A percentile compares a stretch with the other conserved stretches of the same genome.
Evolutionary conservation across 92 coral and sea anemone genomes (phyloP).

Genomic region (Desmophyllum pertusum): DNA sequence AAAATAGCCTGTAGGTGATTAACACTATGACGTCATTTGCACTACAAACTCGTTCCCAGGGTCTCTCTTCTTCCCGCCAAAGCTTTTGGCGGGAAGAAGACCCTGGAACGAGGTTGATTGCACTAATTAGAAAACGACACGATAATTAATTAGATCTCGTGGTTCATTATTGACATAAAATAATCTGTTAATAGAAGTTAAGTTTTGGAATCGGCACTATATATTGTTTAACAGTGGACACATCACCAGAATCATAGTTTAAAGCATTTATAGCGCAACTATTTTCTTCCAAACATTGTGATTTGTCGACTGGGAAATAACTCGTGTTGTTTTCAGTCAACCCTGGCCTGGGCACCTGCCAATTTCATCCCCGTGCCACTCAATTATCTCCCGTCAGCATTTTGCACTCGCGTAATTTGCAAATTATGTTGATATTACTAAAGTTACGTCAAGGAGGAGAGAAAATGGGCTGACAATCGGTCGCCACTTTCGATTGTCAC

Average conservation of each 20-base stretch:
- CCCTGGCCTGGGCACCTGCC: neutral
- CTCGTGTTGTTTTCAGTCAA: neutral
- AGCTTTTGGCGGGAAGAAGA: too few species aligned
- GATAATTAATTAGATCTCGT: neutral
- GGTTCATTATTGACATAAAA: neutral
- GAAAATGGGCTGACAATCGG: neutral
- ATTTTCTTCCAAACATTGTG: neutral
- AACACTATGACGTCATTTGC: neutral
- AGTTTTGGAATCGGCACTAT: neutral
- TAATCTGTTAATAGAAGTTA: neutral
- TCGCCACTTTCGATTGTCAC: neutral
- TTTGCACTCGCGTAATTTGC: conserved; percentile 20
- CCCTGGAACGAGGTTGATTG: too few species aligned
- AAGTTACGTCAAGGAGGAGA: neutral
- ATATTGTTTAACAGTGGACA: neutral
- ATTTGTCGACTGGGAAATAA: neutral
- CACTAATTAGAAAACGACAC: neutral
- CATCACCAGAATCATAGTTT: neutral
- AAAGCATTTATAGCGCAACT: neutral
- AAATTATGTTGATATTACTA: conserved; percentile 17
- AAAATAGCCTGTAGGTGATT: neutral
- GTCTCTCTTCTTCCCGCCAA: too few species aligned
- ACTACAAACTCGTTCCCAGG: too few species aligned
- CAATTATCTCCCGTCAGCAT: conserved; percentile 1
- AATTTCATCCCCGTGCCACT: neutral